phyloP scores from a whole-genome alignment of 30 jellyfish, hydroid and myxozoan species.

The Hydractinia symbiolongicarpus region DNA sequence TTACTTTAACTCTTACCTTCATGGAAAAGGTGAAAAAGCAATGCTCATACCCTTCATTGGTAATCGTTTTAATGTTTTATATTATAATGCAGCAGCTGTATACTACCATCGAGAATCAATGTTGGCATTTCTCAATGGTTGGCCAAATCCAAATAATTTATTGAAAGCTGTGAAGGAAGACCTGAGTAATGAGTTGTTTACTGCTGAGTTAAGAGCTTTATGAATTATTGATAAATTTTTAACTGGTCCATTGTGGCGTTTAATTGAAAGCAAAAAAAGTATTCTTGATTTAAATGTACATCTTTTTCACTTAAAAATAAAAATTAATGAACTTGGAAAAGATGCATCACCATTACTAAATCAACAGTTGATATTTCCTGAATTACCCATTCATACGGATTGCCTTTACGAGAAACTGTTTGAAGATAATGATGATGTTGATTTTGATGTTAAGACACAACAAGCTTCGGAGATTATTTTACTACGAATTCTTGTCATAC shows the following conservation, averaged over 20 bases:
- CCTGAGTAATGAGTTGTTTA: background rate
- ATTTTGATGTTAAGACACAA: conserved; percentile 28
- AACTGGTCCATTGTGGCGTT: conserved; percentile 39
- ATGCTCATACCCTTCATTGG: conserved; percentile 23
- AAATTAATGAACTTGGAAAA: background rate
- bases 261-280: background rate
- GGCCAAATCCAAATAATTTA: conserved; percentile 29
- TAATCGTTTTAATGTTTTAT: conserved; percentile 21
- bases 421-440: conserved; percentile 28
- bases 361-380: background rate
- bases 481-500: conserved; percentile 19
- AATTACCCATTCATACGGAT: conserved; percentile 4
- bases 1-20: conserved; percentile 13
- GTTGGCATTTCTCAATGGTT: background rate
- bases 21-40: conserved; percentile 12
- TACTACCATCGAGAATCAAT: conserved; percentile 22
- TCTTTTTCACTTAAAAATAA: conserved; percentile 1
- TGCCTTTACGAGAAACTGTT: conserved; percentile 20
- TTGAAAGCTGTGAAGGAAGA: conserved; percentile 37
- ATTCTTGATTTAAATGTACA: conserved; percentile 34
- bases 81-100: conserved; percentile 9
- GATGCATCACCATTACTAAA: conserved; percentile 7
- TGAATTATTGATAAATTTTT: conserved; percentile 29
- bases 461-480: conserved; percentile 36
- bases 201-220: conserved; percentile 26